These are phyloP conservation scores for Ahaetulla prasina DNA, from an alignment of 2,113 vertebrate species.

Conservation along the genomic window DNA sequence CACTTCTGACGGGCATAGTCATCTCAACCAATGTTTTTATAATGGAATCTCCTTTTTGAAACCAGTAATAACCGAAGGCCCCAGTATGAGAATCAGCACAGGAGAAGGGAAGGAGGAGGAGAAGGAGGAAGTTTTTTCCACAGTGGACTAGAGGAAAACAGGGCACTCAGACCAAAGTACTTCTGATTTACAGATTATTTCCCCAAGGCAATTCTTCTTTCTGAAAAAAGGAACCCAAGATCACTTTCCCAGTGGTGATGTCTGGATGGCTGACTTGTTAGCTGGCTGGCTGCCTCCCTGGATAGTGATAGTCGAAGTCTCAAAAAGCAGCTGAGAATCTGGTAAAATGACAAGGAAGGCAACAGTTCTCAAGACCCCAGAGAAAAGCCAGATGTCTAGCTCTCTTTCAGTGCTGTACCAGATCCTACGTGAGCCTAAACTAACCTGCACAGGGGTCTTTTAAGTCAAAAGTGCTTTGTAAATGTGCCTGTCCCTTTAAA, in stretches of 20 bases:
- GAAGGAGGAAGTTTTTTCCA: background rate
- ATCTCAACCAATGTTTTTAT: slow-evolving; percentile 72
- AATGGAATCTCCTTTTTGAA: slow-evolving; percentile 67
- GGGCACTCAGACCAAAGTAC: background rate
- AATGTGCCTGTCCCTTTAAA: slow-evolving; percentile 34
- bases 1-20: slow-evolving; percentile 73
- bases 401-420: background rate
- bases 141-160: background rate
- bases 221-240: background rate
- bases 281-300: background rate
- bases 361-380: background rate
- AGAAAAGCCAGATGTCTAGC: background rate
- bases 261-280: background rate
- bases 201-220: background rate
- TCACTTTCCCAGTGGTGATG: background rate
- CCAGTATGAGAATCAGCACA: background rate
- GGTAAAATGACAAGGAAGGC: background rate
- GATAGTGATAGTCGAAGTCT: background rate
- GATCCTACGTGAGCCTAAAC: background rate
- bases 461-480: background rate
- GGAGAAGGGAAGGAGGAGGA: background rate
- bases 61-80: slow-evolving; percentile 22
- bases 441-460: background rate
- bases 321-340: background rate
- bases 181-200: background rate